Evolutionary conservation across 2,888 invertebrate genomes (phyloP).

Genomic region (Mythimna albipuncta): DNA sequence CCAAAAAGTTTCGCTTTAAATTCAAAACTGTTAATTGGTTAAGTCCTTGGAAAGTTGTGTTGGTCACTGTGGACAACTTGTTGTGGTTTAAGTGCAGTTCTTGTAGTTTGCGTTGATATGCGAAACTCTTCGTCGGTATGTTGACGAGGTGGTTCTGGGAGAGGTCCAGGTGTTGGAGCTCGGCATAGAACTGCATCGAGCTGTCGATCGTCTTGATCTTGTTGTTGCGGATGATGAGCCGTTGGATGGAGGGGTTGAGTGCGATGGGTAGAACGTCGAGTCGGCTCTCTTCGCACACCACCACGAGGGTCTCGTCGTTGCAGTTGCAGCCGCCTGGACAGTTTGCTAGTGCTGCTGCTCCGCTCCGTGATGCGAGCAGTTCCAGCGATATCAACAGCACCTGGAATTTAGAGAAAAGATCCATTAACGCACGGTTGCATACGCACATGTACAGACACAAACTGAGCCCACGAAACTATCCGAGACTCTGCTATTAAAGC

Average conservation of each 20-base stretch:
- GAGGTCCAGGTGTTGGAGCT: slow-evolving; percentile 95
- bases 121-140: slow-evolving; percentile 95
- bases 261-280: slow-evolving; percentile 97
- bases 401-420: slow-evolving; percentile 76
- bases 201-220: slow-evolving; percentile 97
- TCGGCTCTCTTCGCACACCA: slow-evolving; percentile 96
- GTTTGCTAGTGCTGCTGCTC: slow-evolving; percentile 92
- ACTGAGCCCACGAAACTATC: slow-evolving; percentile 11
- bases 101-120: slow-evolving; percentile 95
- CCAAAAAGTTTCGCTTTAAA: slow-evolving; percentile 95
- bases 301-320: slow-evolving; percentile 97
- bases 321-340: slow-evolving; percentile 97
- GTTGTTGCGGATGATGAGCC: slow-evolving; percentile 95
- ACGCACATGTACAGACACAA: slow-evolving; percentile 4
- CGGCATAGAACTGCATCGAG: slow-evolving; percentile 96
- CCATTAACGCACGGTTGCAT: slow-evolving; percentile 34
- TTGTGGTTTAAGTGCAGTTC: slow-evolving; percentile 96
- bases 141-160: slow-evolving; percentile 96
- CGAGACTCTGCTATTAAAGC: slow-evolving; percentile 10
- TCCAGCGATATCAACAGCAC: slow-evolving; percentile 82
- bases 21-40: slow-evolving; percentile 95
- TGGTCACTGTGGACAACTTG: slow-evolving; percentile 95
- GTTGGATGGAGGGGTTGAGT: slow-evolving; percentile 96
- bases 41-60: slow-evolving; percentile 95
- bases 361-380: slow-evolving; percentile 81